These are phyloP conservation scores for Phataginus tetradactyla DNA, from an alignment of 2,797 vertebrate species.

Conservation along the genomic window DNA sequence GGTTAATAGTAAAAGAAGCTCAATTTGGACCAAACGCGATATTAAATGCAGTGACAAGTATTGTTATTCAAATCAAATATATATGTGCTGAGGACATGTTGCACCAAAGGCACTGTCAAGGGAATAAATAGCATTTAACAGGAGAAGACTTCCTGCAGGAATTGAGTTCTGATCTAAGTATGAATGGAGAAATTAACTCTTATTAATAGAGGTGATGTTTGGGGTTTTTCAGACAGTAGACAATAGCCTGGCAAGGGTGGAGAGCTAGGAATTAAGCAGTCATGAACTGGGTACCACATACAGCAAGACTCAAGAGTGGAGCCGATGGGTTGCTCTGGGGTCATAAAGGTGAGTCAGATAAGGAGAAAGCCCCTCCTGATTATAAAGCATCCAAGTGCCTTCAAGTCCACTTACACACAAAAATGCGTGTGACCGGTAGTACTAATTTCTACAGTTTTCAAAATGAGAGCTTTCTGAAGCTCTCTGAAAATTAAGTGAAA, in stretches of 20 bases:
- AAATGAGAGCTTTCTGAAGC: slow-evolving; percentile 21
- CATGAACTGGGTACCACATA: not conserved
- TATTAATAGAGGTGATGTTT: not conserved
- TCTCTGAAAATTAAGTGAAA: slow-evolving; percentile 28
- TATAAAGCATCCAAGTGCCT: not conserved
- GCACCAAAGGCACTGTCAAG: not conserved
- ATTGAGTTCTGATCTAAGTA: not conserved
- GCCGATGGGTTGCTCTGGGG: not conserved
- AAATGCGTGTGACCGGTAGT: not conserved
- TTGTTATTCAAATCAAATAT: slow-evolving; percentile 17
- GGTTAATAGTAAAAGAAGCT: not conserved
- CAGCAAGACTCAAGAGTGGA: not conserved
- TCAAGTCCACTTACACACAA: not conserved
- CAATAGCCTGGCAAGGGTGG: not conserved
- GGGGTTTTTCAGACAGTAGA: not conserved
- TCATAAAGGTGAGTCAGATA: not conserved
- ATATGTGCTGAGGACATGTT: not conserved
- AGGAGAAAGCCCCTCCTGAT: not conserved
- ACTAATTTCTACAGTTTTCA: not conserved
- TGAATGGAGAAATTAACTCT: not conserved
- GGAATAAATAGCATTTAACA: not conserved
- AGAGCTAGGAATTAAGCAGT: not conserved
- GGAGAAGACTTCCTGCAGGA: not conserved
- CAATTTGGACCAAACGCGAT: not conserved
- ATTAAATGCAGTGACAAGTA: not conserved